Evolutionary conservation across 2,888 invertebrate genomes (phyloP).

Genomic region (Leucophenga montana): DNA sequence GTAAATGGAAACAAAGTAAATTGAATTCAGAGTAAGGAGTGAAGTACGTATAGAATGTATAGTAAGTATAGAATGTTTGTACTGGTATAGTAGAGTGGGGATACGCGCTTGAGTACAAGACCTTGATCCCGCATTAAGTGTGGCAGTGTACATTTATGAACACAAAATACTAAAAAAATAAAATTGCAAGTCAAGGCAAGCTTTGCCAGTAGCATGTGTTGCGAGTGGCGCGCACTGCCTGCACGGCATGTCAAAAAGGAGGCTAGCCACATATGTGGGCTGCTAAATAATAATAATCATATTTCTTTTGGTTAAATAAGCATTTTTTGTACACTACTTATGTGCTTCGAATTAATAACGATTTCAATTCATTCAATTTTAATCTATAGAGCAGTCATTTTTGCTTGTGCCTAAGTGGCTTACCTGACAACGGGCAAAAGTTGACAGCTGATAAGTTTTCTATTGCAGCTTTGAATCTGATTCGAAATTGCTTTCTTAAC

Average conservation of each 20-base stretch:
- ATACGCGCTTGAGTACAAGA: slow-evolving; percentile 54
- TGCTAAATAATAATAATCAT: neutral
- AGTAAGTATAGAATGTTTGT: slow-evolving; percentile 32
- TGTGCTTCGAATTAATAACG: no score
- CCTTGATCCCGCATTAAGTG: slow-evolving; percentile 69
- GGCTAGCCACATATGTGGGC: neutral
- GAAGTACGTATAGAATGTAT: no score
- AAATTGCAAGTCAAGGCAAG: slow-evolving; percentile 34
- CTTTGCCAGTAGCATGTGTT: neutral
- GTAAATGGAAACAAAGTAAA: slow-evolving; percentile 29
- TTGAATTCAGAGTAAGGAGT: slow-evolving; percentile 2
- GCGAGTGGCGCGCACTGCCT: neutral
- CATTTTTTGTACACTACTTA: no score
- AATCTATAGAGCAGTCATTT: no score
- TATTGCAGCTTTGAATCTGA: no score
- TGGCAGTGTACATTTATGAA: slow-evolving; percentile 37
- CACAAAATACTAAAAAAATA: slow-evolving; percentile 26
- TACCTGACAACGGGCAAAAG: no score
- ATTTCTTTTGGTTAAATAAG: no score
- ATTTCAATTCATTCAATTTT: no score
- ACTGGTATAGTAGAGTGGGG: slow-evolving; percentile 14
- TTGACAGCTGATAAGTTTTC: no score
- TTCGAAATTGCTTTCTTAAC: no score
- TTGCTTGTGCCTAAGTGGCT: no score
- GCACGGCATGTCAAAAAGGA: slow-evolving; percentile 3